Conservation (phyloP, 2,113 vertebrate species). For the Prunella fulvescens region DNA sequence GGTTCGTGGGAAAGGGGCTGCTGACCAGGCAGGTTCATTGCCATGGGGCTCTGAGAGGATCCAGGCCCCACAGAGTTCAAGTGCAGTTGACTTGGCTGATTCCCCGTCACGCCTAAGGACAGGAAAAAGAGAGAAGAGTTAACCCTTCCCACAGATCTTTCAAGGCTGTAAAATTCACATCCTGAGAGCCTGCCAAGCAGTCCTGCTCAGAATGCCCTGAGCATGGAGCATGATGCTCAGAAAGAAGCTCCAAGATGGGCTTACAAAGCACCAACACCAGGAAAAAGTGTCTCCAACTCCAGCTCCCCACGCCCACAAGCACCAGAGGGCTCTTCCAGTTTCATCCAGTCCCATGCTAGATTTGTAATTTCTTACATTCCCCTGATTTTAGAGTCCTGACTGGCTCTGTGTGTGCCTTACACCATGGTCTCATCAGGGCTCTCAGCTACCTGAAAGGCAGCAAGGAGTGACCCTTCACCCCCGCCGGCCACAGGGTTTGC, state of each 20-base stretch:
- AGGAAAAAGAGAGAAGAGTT: background rate
- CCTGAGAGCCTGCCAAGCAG: background rate
- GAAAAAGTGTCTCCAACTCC: background rate
- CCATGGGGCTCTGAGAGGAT: constrained; percentile 90
- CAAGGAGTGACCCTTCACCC: background rate
- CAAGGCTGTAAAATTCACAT: background rate
- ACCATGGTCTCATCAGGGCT: background rate
- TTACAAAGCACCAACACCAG: background rate
- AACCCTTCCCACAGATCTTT: background rate
- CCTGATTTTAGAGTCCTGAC: background rate
- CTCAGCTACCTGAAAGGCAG: background rate
- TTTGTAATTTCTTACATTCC: background rate
- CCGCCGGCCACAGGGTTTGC: background rate
- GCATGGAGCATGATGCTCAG: background rate
- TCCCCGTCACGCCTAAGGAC: constrained; percentile 79
- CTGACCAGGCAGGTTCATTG: constrained; percentile 84
- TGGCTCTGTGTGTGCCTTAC: accelerated
- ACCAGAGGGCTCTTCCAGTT: background rate
- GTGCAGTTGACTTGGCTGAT: constrained; percentile 82
- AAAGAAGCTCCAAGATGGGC: background rate
- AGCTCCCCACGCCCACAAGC: background rate
- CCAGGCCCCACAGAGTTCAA: constrained; percentile 81
- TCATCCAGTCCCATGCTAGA: background rate
- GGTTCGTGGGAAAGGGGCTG: constrained; percentile 88
- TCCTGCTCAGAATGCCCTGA: background rate